Evolutionary conservation across 2,797 vertebrate species (phyloP).

Genomic region (Oceanodroma leucorhoa): DNA sequence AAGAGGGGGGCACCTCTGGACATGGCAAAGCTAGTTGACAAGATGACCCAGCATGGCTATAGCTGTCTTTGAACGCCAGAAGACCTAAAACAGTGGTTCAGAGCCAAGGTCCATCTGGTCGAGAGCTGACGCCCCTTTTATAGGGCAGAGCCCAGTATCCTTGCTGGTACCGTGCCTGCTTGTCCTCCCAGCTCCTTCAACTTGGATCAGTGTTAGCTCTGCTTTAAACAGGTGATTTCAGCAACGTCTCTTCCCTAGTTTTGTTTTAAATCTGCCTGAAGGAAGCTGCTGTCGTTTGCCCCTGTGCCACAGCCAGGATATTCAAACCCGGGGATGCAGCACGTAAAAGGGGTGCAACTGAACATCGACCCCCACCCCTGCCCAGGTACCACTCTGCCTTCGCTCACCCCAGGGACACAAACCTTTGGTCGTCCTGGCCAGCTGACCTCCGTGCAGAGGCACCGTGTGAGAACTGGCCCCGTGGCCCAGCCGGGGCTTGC

Average conservation of each 20-base stretch:
- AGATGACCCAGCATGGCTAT: neutral
- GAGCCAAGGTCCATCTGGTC: neutral
- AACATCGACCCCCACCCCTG: fast-evolving
- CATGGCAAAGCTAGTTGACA: neutral
- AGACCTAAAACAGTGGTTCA: neutral
- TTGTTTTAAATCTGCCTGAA: neutral
- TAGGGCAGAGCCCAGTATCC: neutral
- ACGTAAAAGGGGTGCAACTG: fast-evolving
- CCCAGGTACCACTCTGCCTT: neutral
- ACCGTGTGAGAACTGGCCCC: neutral
- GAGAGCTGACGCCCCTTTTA: neutral
- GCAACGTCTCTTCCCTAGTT: fast-evolving
- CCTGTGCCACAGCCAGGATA: fast-evolving
- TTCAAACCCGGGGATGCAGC: too few relatives aligned
- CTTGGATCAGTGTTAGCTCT: neutral
- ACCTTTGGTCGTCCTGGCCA: too few relatives aligned
- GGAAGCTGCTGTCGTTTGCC: neutral
- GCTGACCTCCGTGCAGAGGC: neutral
- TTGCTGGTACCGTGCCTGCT: too few relatives aligned
- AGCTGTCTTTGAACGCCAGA: neutral
- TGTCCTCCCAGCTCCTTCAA: neutral
- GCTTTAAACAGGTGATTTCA: neutral
- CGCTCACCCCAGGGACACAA: neutral
- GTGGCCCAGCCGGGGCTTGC: neutral
- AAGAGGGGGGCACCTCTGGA: neutral